Percentiles rank a stretch among this genome's conserved stretches.
Conservation (phyloP, 2,113 vertebrate species). For the Hiodon tergisus region DNA sequence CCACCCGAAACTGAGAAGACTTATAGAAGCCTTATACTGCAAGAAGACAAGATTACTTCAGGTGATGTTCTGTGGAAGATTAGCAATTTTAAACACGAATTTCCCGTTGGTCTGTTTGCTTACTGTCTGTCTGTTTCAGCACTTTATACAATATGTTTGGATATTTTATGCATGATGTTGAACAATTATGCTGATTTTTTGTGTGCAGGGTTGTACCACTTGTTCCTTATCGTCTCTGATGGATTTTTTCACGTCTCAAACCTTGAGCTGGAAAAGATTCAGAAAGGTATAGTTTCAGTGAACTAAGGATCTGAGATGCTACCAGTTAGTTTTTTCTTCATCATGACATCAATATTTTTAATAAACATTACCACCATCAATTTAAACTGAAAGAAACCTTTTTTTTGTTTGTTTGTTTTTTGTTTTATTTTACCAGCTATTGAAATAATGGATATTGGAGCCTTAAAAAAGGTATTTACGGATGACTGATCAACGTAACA, state of each 20-base stretch:
- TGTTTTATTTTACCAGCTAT: slow-evolving; percentile 61
- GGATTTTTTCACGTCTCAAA: slow-evolving; percentile 81
- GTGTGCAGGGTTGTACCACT: slow-evolving; percentile 70
- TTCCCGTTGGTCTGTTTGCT: neutral
- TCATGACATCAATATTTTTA: neutral
- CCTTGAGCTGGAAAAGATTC: slow-evolving; percentile 73
- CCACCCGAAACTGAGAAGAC: slow-evolving; percentile 56
- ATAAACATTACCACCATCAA: neutral
- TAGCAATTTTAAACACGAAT: too few species aligned
- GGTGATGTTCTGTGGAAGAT: slow-evolving; percentile 56
- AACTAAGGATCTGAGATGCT: neutral
- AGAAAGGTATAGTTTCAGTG: slow-evolving; percentile 65
- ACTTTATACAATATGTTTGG: neutral
- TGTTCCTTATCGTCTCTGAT: slow-evolving; percentile 72
- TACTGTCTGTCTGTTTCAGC: neutral
- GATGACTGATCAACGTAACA: neutral
- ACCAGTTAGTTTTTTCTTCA: neutral
- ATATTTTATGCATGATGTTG: neutral
- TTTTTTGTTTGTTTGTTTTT: neutral
- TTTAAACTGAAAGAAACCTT: neutral
- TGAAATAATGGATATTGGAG: slow-evolving; percentile 66
- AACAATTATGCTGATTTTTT: slow-evolving; percentile 9
- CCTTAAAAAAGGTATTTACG: slow-evolving; percentile 69
- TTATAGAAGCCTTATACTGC: slow-evolving; percentile 70
- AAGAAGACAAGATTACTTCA: slow-evolving; percentile 60